Percentiles rank a stretch among this genome's conserved stretches.
Conservation (phyloP, 2,888 invertebrate genomes). For the Junonia oenone region DNA sequence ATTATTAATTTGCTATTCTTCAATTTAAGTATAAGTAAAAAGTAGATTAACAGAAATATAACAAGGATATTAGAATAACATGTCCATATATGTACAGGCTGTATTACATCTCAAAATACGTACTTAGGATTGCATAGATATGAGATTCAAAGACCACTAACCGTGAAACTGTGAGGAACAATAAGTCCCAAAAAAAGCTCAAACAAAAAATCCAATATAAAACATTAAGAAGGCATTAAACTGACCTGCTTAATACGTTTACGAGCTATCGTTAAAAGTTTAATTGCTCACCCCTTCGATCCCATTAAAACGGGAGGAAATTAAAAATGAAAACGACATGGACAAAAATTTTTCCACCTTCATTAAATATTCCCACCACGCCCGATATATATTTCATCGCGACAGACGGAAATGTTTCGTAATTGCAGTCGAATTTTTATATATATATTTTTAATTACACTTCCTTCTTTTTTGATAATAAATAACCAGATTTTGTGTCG, state of each 20-base stretch:
- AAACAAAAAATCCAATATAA: not conserved
- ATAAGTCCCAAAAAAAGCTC: not conserved
- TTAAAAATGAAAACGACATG: slow-evolving; percentile 11
- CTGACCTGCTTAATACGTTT: not conserved
- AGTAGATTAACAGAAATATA: too few relatives aligned
- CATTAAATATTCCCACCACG: not conserved
- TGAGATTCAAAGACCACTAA: too few relatives aligned
- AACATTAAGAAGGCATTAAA: not conserved
- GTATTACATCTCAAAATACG: too few relatives aligned
- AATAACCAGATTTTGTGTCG: slow-evolving; percentile 16
- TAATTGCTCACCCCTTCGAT: slow-evolving; percentile 5
- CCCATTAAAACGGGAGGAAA: slow-evolving; percentile 1
- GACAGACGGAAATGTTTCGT: slow-evolving; percentile 10
- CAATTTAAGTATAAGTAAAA: too few relatives aligned
- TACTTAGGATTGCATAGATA: too few relatives aligned
- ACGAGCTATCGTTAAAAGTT: not conserved
- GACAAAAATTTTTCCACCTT: not conserved
- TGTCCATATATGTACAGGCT: too few relatives aligned
- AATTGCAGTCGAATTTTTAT: slow-evolving; percentile 9
- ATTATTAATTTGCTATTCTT: too few relatives aligned
- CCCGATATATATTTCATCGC: not conserved
- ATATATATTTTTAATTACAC: slow-evolving; percentile 13
- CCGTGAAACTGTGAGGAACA: not conserved
- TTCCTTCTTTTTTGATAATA: slow-evolving; percentile 21
- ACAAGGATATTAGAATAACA: too few relatives aligned